phyloP scores from a whole-genome alignment of 2,888 invertebrate genomes.

The Epistrophe eligans region DNA sequence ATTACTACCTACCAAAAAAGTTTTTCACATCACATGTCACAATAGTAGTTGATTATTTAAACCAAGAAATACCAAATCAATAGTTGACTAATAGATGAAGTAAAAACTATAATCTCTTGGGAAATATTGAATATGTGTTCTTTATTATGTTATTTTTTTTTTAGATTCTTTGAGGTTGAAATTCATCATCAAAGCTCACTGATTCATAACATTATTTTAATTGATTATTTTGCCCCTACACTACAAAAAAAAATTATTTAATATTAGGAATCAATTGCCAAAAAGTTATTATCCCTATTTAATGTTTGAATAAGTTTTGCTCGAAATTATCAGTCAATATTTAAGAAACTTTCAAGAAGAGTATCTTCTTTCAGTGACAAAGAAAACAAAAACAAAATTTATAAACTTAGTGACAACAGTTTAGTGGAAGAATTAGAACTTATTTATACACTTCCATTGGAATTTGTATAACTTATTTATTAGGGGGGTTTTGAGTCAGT shows the following conservation, averaged over 20 bases:
- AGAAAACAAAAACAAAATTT: conserved; percentile 17
- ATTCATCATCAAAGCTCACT: too few relatives aligned
- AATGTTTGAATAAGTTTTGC: background rate
- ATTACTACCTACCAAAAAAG: too few relatives aligned
- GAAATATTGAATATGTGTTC: too few relatives aligned
- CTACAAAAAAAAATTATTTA: background rate
- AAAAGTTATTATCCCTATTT: background rate
- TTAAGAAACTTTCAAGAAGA: background rate
- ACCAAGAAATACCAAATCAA: too few relatives aligned
- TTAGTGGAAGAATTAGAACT: conserved; percentile 7
- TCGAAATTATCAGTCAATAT: background rate
- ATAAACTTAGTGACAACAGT: background rate
- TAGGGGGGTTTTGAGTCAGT: background rate
- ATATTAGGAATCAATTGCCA: background rate
- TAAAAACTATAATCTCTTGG: too few relatives aligned
- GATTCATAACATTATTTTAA: too few relatives aligned
- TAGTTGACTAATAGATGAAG: too few relatives aligned
- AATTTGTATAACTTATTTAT: background rate
- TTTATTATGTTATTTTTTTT: too few relatives aligned
- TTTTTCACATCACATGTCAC: too few relatives aligned
- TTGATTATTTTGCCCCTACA: background rate
- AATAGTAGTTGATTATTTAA: too few relatives aligned
- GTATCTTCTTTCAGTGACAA: background rate
- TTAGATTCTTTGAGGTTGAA: too few relatives aligned
- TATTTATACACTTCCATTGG: conserved; percentile 7